These are phyloP conservation scores for Yasuhikotakia modesta DNA, from an alignment of 2,797 vertebrate species.

Conservation along the genomic window DNA sequence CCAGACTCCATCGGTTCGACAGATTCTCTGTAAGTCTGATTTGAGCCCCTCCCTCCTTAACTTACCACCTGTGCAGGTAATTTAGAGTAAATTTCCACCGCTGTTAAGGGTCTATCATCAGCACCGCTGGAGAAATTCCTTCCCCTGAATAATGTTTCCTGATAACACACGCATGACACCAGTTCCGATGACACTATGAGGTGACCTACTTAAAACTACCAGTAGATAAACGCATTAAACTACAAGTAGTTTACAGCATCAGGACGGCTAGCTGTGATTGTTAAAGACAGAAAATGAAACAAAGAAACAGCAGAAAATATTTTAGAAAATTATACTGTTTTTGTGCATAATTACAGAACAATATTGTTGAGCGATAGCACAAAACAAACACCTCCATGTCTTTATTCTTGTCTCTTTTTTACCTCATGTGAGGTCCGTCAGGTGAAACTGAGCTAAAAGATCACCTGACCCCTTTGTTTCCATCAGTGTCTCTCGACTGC, in stretches of 20 bases:
- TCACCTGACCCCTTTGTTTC: conserved; percentile 44
- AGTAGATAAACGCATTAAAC: no score
- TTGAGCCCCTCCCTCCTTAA: conserved; percentile 18
- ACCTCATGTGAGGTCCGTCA: conserved; percentile 41
- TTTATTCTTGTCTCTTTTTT: conserved; percentile 44
- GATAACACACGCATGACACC: conserved; percentile 36
- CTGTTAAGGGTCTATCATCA: conserved; percentile 42
- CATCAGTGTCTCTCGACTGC: conserved; percentile 33
- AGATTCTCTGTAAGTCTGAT: background rate
- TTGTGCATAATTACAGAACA: background rate
- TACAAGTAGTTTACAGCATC: no score
- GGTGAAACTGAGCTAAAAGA: conserved; percentile 58
- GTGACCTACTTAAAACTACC: conserved; percentile 23
- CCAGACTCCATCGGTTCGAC: background rate
- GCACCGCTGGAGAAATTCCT: conserved; percentile 20
- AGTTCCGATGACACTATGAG: conserved; percentile 38
- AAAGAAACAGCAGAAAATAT: background rate
- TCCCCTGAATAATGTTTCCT: conserved; percentile 40
- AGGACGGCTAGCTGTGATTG: background rate
- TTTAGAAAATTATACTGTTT: background rate
- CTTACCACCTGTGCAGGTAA: conserved; percentile 48
- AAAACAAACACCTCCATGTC: conserved; percentile 7
- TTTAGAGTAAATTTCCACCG: conserved; percentile 39
- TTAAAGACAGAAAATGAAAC: background rate
- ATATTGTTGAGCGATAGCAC: conserved; percentile 6